These are phyloP conservation scores for Hipposideros larvatus DNA, from an alignment of 2,797 vertebrate genomes.

Conservation along the genomic window DNA sequence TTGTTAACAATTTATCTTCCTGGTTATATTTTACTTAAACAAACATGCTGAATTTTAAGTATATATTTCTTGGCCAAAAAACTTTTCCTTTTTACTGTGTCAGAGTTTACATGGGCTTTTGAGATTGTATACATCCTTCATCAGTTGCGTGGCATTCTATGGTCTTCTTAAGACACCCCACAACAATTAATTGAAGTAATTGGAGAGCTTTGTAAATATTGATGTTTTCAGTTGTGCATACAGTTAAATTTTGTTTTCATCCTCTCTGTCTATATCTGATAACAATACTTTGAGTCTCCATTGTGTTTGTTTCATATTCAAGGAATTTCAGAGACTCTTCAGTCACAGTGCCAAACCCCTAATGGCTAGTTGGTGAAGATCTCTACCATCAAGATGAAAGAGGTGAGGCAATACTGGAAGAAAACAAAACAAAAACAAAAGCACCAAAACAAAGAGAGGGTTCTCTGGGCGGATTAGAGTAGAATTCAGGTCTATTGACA, in stretches of 20 bases:
- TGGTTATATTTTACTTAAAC: slow-evolving; percentile 46
- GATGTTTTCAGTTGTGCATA: not conserved
- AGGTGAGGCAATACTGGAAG: not conserved
- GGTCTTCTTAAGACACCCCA: not conserved
- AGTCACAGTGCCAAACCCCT: not conserved
- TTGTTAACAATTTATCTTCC: slow-evolving; percentile 43
- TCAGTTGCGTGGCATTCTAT: not conserved
- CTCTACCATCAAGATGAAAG: not conserved
- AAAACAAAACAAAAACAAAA: not conserved
- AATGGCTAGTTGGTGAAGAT: not conserved
- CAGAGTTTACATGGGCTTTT: not conserved
- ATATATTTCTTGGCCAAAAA: not conserved
- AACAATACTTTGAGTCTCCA: not conserved
- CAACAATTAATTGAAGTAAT: not conserved
- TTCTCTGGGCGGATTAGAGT: not conserved
- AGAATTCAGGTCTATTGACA: not conserved
- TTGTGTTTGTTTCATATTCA: not conserved
- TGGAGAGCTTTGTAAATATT: not conserved
- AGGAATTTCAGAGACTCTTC: not conserved
- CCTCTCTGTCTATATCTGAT: not conserved
- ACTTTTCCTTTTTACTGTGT: not conserved
- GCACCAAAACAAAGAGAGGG: not conserved
- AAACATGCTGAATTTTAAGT: slow-evolving; percentile 42
- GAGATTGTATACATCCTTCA: not conserved
- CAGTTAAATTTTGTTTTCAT: not conserved